Evolutionary conservation across 1,140 invertebrate species (phyloP).

Genomic region (Zaprionus nigranus): DNA sequence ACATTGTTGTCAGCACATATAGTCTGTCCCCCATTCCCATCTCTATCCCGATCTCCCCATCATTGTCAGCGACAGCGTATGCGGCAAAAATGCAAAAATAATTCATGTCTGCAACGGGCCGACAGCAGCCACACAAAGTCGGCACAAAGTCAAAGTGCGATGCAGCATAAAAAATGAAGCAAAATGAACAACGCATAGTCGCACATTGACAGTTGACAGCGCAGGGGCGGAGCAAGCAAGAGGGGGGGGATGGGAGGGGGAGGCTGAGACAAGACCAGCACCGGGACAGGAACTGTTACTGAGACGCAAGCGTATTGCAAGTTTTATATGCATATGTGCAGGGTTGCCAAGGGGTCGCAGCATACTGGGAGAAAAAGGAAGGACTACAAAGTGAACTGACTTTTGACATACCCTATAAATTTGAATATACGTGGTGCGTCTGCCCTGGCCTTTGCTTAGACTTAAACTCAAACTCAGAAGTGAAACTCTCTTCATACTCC

Average conservation of each 20-base stretch:
- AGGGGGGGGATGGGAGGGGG: not conserved
- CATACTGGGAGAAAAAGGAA: not conserved
- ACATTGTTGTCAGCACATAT: constrained; percentile 59
- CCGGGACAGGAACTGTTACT: not conserved
- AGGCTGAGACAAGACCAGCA: not conserved
- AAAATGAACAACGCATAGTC: constrained; percentile 56
- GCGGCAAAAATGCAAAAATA: constrained; percentile 52
- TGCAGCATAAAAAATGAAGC: constrained; percentile 77
- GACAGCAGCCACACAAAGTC: constrained; percentile 62
- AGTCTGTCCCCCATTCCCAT: not conserved
- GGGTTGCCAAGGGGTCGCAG: constrained; percentile 12
- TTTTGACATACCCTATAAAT: not conserved
- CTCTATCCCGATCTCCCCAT: constrained; percentile 38
- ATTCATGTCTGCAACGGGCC: constrained; percentile 53
- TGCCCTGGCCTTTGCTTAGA: not conserved
- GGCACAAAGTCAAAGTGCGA: constrained; percentile 73
- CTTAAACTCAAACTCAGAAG: not conserved
- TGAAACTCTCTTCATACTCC: not conserved
- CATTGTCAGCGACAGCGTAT: constrained; percentile 48
- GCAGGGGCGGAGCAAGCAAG: constrained; percentile 47
- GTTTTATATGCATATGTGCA: constrained; percentile 57
- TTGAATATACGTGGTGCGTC: not conserved
- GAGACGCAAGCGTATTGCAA: constrained; percentile 36
- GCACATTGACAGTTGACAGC: constrained; percentile 80
- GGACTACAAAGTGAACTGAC: not conserved